phyloP scores from a whole-genome alignment of 2,888 invertebrate species.

The Chrysolina oricalcia region DNA sequence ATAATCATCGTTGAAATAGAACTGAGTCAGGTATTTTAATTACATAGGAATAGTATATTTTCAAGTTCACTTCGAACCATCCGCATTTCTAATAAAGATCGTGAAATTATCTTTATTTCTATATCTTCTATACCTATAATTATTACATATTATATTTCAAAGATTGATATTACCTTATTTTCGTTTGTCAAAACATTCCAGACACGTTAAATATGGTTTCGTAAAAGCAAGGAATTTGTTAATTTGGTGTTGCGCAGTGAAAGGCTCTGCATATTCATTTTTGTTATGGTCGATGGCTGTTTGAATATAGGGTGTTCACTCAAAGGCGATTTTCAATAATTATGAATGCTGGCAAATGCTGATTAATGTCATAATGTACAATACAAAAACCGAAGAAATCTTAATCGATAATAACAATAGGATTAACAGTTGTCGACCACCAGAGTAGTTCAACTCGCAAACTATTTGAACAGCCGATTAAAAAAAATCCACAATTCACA shows the following conservation, averaged over 20 bases:
- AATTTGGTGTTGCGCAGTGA: not conserved
- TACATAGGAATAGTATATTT: not conserved
- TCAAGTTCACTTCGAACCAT: not conserved
- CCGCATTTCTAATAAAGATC: conserved; percentile 12
- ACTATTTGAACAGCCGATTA: too few species aligned
- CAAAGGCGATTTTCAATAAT: too few species aligned
- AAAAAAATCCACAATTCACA: too few species aligned
- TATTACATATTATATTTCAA: not conserved
- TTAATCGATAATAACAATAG: too few species aligned
- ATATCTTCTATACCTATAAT: not conserved
- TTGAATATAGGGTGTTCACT: not conserved
- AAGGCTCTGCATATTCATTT: conserved; percentile 4
- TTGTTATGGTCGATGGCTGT: not conserved
- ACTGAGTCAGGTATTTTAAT: conserved; percentile 25
- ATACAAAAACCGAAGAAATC: too few species aligned
- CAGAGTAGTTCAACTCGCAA: too few species aligned
- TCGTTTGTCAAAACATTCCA: not conserved
- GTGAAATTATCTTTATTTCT: not conserved
- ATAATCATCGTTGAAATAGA: not conserved
- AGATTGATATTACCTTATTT: not conserved
- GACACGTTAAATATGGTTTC: not conserved
- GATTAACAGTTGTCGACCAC: too few species aligned
- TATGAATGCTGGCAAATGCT: not conserved
- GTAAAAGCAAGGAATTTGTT: not conserved
- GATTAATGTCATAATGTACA: too few species aligned